A percentile compares a stretch with the other conserved stretches of the same genome.
Conservation (phyloP, 2,113 vertebrate genomes). For the Chaenocephalus aceratus region DNA sequence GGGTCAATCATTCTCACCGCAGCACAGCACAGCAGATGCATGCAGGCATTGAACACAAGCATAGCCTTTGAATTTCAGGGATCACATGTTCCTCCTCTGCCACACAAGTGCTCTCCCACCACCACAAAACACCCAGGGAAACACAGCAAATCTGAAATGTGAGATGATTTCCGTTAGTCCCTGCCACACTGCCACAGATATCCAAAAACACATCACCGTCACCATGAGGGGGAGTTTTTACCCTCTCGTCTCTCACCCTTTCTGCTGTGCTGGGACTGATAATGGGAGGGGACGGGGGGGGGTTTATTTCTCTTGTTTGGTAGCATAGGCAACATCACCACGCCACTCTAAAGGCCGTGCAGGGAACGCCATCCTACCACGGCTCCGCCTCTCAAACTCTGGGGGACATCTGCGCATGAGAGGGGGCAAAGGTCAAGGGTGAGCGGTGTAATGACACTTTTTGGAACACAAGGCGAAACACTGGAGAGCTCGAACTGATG, state of each 20-base stretch:
- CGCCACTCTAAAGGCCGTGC: conserved; percentile 74
- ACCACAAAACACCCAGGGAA: conserved; percentile 48
- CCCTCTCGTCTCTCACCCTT: conserved; percentile 77
- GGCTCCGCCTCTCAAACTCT: conserved; percentile 69
- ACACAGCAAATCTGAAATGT: conserved; percentile 11
- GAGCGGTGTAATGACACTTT: conserved; percentile 17
- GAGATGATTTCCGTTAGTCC: conserved; percentile 49
- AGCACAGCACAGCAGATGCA: conserved; percentile 49
- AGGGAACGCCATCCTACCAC: conserved; percentile 73
- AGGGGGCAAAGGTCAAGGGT: conserved; percentile 69
- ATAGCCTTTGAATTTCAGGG: conserved; percentile 58
- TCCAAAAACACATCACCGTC: conserved; percentile 52
- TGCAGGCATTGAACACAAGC: conserved; percentile 25
- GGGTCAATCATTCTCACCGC: conserved; percentile 72
- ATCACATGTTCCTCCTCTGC: conserved; percentile 70
- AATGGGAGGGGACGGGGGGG: conserved; percentile 34
- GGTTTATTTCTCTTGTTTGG: conserved; percentile 71
- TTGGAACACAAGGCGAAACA: no score
- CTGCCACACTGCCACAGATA: conserved; percentile 21
- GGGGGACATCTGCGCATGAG: conserved; percentile 76
- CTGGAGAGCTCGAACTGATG: no score
- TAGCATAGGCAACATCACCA: conserved; percentile 74
- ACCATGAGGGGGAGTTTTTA: conserved; percentile 57
- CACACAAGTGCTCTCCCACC: conserved; percentile 61
- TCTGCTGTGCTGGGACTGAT: conserved; percentile 65